Evolutionary conservation across 1,140 invertebrate genomes (phyloP).

Genomic region (Drosophila pseudoananassae): DNA sequence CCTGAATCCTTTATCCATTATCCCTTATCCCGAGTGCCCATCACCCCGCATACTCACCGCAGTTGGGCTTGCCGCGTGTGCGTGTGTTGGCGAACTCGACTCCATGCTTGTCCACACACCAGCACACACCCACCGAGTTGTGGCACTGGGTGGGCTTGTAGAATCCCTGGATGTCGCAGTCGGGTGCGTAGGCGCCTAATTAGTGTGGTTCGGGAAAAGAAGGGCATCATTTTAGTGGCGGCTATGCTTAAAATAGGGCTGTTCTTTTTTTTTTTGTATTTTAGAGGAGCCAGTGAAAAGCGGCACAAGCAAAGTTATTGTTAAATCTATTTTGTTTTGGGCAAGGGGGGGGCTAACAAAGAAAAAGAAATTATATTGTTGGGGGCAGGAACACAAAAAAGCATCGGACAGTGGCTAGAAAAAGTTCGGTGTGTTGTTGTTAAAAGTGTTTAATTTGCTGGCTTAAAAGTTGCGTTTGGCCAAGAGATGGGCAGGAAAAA

Average conservation of each 20-base stretch:
- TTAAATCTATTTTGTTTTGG: constrained; percentile 59
- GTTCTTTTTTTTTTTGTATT: neutral
- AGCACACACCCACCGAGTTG: constrained; percentile 92
- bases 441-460: constrained; percentile 79
- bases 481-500: constrained; percentile 45
- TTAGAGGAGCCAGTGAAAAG: constrained; percentile 45
- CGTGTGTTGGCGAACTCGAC: constrained; percentile 93
- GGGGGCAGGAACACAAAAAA: constrained; percentile 56
- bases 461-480: constrained; percentile 76
- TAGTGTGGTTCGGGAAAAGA: constrained; percentile 65
- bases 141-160: constrained; percentile 94
- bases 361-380: constrained; percentile 51
- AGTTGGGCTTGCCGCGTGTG: constrained; percentile 92
- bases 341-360: constrained; percentile 35
- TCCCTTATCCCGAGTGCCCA: neutral
- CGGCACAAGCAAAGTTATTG: constrained; percentile 68
- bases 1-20: neutral
- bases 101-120: constrained; percentile 97
- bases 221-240: constrained; percentile 64
- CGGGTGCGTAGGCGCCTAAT: constrained; percentile 91
- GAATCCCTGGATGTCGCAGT: constrained; percentile 94
- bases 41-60: constrained; percentile 88
- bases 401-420: constrained; percentile 32
- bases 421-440: constrained; percentile 56
- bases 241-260: constrained; percentile 2